Percentiles rank a stretch among this genome's conserved stretches.
Conservation (phyloP, 2,888 invertebrate genomes). For the Drosophila conformis region DNA sequence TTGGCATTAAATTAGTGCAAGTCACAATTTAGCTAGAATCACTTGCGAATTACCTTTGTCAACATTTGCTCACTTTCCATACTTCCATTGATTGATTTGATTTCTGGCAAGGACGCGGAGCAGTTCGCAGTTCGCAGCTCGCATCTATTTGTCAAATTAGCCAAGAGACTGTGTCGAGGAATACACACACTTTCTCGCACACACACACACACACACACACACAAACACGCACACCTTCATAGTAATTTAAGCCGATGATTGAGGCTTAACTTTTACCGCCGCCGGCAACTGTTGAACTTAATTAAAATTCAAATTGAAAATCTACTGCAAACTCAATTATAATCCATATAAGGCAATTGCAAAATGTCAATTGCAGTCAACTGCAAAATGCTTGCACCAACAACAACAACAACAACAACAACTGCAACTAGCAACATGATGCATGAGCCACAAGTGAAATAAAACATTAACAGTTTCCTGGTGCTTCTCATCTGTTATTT, state of each 20-base stretch:
- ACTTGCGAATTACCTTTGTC: background rate
- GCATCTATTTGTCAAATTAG: constrained; percentile 1
- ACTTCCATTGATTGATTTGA: background rate
- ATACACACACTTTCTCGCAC: constrained; percentile 11
- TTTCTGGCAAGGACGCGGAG: background rate
- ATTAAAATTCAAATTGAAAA: constrained; percentile 44
- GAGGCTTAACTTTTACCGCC: constrained; percentile 58
- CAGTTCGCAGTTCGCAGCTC: background rate
- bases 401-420: constrained; percentile 4
- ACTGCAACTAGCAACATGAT: constrained; percentile 4
- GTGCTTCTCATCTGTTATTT: constrained; percentile 25
- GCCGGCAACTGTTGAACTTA: constrained; percentile 33
- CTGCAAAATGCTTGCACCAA: constrained; percentile 30
- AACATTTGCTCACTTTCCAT: constrained; percentile 5
- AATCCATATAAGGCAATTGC: constrained; percentile 24
- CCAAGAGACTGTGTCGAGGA: background rate
- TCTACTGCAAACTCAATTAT: constrained; percentile 42
- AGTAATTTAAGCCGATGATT: constrained; percentile 45
- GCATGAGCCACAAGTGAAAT: constrained; percentile 2
- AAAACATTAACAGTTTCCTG: constrained; percentile 22
- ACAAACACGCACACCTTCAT: background rate
- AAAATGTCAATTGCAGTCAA: constrained; percentile 31
- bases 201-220: background rate
- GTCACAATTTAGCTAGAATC: background rate
- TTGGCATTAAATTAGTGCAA: background rate